Evolutionary conservation across 2,113 vertebrate genomes (phyloP).

Genomic region (Hippocampus comes): DNA sequence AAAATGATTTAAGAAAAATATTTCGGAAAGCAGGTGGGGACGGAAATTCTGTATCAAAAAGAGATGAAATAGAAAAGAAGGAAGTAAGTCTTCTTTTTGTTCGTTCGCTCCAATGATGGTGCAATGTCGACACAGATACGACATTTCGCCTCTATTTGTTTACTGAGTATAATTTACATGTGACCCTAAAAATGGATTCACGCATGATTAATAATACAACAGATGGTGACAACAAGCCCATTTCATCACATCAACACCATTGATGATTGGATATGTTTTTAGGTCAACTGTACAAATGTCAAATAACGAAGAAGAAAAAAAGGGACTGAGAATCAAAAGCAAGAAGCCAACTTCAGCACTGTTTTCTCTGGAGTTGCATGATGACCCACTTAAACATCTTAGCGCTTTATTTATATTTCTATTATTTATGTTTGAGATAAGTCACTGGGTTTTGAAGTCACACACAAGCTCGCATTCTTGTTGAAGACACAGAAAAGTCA

Average conservation of each 20-base stretch:
- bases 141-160: constrained; percentile 35
- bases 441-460: constrained; percentile 31
- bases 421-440: constrained; percentile 49
- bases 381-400: constrained; percentile 60
- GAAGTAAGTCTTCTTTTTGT: too few species aligned
- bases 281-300: constrained; percentile 60
- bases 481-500: constrained; percentile 7
- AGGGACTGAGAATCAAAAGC: constrained; percentile 33
- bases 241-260: constrained; percentile 29
- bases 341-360: constrained; percentile 30
- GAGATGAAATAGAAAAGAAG: neutral
- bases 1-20: neutral
- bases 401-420: constrained; percentile 34
- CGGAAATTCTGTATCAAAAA: neutral
- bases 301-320: constrained; percentile 34
- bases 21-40: neutral
- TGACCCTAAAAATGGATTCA: constrained; percentile 48
- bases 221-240: constrained; percentile 45
- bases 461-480: constrained; percentile 16
- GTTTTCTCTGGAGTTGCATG: constrained; percentile 55
- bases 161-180: constrained; percentile 54
- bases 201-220: constrained; percentile 55
- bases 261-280: constrained; percentile 57
- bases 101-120: too few species aligned
- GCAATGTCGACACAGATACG: too few species aligned